Evolutionary conservation across 2,888 invertebrate species (phyloP), one percentile per base, ranked within the genome.

Genomic region (Synanthedon vespiformis): DNA sequence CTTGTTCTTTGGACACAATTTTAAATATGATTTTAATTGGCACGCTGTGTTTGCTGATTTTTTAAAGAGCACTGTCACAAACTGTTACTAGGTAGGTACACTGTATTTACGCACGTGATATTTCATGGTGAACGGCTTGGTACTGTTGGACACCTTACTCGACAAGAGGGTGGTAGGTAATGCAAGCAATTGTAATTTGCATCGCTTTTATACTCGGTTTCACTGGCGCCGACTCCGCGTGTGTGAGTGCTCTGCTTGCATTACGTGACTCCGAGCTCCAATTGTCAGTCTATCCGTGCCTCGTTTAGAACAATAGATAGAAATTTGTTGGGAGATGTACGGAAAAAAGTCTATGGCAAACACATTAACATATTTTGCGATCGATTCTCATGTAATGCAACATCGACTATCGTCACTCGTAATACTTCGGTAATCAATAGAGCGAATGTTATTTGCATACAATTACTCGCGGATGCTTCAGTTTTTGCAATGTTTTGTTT

Each of bases 141-240:
- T 63, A 67, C 66, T 68, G 72, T 51, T 41, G 52, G n/a, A 48
- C 69, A 74, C 75, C 70, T 66, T 64, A 66, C 80, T 77, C 72
- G 70, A 63, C 76, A 76, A 71, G 71, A 80, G 80, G 80, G 82
- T 83, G 68, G 80, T 77, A 64, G 75, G 72, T 85, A 81, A 80
- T 87, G 87, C 80, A 61, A 67, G 72, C 74, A 72, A 62, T 77
- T 72, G 77, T 70, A 76, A 87, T 83, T 86, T 87, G 82, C 86
- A 85, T 86, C 79, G 86, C 78, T 84, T 87, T 72, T 87, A 87
- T 87, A 87, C 80, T 69, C 77, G 61, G 77, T 86, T 86, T 87
- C 87, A 77, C 86, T 79, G 68, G 74, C 27, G 60, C 66, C 56
- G 57, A 55, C 59, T 60, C 64, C 56, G 69, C 65, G 64, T 76